A percentile compares a stretch with the other conserved stretches of the same genome.
phyloP scores from a whole-genome alignment of 2,797 vertebrate species.

The Glyptemys insculpta region DNA sequence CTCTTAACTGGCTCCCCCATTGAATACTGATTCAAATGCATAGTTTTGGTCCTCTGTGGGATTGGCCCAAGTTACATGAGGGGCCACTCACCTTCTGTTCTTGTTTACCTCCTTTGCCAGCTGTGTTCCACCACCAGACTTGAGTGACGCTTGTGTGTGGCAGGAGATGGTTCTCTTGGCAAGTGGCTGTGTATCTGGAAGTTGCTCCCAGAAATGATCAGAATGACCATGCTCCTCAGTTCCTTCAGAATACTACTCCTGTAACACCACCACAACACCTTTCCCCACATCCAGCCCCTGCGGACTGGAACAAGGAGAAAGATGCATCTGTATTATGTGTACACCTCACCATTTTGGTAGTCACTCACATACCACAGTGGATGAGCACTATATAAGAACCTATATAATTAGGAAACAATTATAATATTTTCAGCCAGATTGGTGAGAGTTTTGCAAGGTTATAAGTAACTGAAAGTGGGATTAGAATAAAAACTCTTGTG shows the following conservation, averaged over 20 bases:
- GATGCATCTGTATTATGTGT: accelerated
- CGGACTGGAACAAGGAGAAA: background rate
- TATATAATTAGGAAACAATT: background rate
- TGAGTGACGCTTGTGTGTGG: background rate
- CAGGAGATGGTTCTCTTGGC: background rate
- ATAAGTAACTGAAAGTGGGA: background rate
- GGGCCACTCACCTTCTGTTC: background rate
- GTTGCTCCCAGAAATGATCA: background rate
- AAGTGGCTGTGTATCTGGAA: background rate
- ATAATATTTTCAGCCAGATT: background rate
- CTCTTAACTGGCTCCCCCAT: background rate
- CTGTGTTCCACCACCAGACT: background rate
- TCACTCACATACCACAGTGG: background rate
- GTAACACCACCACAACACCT: background rate
- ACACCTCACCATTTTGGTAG: background rate
- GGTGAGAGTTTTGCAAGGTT: background rate
- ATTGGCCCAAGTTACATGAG: background rate
- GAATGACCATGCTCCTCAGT: background rate
- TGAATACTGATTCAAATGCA: background rate
- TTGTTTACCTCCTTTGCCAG: background rate
- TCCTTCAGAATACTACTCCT: background rate
- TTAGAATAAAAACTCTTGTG: background rate
- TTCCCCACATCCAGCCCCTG: background rate
- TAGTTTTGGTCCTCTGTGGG: background rate
- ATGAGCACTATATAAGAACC: accelerated